These are phyloP conservation scores for Diorhabda elongata DNA, from an alignment of 1,140 invertebrate genomes.

Conservation along the genomic window DNA sequence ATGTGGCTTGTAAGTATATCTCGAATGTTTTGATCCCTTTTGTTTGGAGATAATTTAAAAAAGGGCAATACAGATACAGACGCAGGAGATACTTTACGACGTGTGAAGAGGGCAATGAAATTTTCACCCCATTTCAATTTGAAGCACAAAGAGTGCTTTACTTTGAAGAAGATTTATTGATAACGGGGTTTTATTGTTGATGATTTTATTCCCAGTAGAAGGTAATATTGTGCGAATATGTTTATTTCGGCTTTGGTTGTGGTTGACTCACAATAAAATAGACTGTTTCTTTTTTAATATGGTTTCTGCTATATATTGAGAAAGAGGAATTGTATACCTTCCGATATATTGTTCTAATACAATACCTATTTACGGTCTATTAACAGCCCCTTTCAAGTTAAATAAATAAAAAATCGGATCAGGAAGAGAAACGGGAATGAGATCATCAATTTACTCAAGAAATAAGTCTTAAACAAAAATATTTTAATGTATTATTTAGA, in stretches of 20 bases:
- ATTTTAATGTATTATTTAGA: no score
- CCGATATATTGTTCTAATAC: no score
- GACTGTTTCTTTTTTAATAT: no score
- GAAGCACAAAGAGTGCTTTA: conserved; percentile 23
- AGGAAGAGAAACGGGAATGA: no score
- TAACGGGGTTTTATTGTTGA: conserved; percentile 8
- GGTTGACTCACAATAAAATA: not conserved
- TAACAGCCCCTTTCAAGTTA: no score
- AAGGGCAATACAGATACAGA: conserved; percentile 20
- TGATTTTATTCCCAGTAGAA: not conserved
- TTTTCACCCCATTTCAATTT: conserved; percentile 38
- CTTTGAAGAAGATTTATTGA: conserved; percentile 20
- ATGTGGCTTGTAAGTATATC: conserved; percentile 17
- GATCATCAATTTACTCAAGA: no score
- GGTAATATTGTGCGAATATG: conserved; percentile 2
- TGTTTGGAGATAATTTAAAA: conserved; percentile 31
- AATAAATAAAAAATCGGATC: no score
- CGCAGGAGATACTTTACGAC: conserved; percentile 28
- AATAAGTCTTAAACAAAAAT: no score
- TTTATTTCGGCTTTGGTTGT: not conserved
- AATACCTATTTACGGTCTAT: no score
- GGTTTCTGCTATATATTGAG: no score
- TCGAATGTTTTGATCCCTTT: conserved; percentile 23
- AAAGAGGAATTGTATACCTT: no score
- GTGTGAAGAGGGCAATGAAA: conserved; percentile 35